Conservation (phyloP, 2,888 invertebrate genomes). For the Meandrusa payeni region DNA sequence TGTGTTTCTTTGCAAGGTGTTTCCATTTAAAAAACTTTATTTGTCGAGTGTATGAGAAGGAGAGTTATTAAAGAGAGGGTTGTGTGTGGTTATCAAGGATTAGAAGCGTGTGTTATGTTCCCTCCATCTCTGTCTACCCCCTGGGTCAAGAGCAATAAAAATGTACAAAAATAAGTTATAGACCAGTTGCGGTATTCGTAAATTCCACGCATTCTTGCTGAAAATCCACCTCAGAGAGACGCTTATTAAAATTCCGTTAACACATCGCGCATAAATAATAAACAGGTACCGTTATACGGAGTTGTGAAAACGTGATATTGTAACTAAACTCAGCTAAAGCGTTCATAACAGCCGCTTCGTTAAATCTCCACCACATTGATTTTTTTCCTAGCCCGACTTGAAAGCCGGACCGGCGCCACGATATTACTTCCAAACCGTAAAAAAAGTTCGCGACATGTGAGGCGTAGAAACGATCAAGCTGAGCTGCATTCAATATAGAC, state of each 20-base stretch:
- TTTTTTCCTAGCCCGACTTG: conserved; percentile 25
- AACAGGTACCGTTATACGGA: conserved; percentile 47
- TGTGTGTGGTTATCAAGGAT: too few relatives aligned
- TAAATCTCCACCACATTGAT: conserved; percentile 32
- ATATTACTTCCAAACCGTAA: conserved; percentile 46
- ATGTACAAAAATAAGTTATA: conserved; percentile 14
- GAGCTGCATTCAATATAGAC: conserved; percentile 44
- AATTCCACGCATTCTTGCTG: too few relatives aligned
- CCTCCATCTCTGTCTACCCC: too few relatives aligned
- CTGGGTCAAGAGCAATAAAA: too few relatives aligned
- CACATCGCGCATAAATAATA: conserved; percentile 52
- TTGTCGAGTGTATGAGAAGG: too few relatives aligned
- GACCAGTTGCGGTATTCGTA: too few relatives aligned
- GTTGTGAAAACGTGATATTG: conserved; percentile 60
- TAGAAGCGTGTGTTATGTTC: too few relatives aligned
- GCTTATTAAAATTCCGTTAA: conserved; percentile 47
- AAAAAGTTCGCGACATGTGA: conserved; percentile 57
- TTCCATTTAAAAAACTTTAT: too few relatives aligned
- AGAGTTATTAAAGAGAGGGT: too few relatives aligned
- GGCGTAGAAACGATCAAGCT: conserved; percentile 50
- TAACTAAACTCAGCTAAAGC: conserved; percentile 45
- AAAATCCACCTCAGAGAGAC: too few relatives aligned
- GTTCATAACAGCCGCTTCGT: conserved; percentile 33
- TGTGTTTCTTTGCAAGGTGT: too few relatives aligned
- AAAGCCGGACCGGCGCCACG: conserved; percentile 31